A percentile compares a stretch with the other conserved stretches of the same genome.
phyloP scores from a whole-genome alignment of 2,888 invertebrate species.

The Stomorhina lunata region DNA sequence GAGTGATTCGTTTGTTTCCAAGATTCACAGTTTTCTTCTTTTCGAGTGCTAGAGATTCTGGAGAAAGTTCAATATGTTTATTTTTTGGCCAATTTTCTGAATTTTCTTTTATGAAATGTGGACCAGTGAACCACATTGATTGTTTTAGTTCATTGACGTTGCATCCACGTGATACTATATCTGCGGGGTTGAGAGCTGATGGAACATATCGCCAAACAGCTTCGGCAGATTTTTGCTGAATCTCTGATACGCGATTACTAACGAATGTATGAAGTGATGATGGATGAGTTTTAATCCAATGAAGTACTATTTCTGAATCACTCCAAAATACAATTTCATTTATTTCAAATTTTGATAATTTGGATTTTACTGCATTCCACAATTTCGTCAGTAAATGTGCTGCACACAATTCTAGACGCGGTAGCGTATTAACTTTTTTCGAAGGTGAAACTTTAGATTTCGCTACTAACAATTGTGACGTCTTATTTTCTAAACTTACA shows the following conservation, averaged over 20 bases:
- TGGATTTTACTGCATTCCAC: neutral
- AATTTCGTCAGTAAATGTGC: constrained; percentile 51
- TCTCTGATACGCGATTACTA: neutral
- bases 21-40: too few species aligned
- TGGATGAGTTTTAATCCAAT: neutral
- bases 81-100: neutral
- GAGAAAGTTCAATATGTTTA: neutral
- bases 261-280: neutral
- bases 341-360: neutral
- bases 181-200: neutral
- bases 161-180: neutral
- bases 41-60: neutral
- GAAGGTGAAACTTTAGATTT: constrained; percentile 56
- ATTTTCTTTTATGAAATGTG: neutral
- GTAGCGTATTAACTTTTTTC: constrained; percentile 44
- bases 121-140: neutral
- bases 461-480: constrained; percentile 26
- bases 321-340: neutral
- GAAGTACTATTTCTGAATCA: neutral
- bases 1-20: too few species aligned
- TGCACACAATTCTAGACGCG: constrained; percentile 46
- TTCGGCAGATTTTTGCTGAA: neutral
- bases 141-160: neutral
- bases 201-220: neutral
- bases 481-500: neutral